A percentile compares a stretch with the other conserved stretches of the same genome.
Conservation (phyloP, 2,888 invertebrate genomes). For the Carabus problematicus region DNA sequence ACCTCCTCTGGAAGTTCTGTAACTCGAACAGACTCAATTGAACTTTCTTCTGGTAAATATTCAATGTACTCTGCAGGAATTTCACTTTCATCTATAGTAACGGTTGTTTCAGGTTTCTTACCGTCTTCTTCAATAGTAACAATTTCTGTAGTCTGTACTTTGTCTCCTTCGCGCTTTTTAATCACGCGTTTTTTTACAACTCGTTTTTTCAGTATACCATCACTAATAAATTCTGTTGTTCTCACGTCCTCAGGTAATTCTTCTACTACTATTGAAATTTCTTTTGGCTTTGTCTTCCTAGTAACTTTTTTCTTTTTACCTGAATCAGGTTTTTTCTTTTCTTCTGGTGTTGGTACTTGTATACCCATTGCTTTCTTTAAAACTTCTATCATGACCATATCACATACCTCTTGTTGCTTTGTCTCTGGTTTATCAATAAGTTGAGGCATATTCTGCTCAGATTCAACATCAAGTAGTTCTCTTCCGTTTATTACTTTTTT, state of each 20-base stretch:
- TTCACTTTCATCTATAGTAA: slow-evolving; percentile 54
- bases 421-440: slow-evolving; percentile 45
- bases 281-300: slow-evolving; percentile 44
- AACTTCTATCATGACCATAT: slow-evolving; percentile 35
- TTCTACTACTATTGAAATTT: slow-evolving; percentile 44
- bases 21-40: slow-evolving; percentile 38
- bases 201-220: slow-evolving; percentile 50
- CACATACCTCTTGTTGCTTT: slow-evolving; percentile 47
- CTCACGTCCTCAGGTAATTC: slow-evolving; percentile 55
- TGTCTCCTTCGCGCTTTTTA: slow-evolving; percentile 52
- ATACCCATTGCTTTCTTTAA: slow-evolving; percentile 44
- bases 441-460: slow-evolving; percentile 53
- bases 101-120: slow-evolving; percentile 55
- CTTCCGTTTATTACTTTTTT: slow-evolving; percentile 38
- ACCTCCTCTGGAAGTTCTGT: slow-evolving; percentile 54
- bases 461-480: slow-evolving; percentile 34
- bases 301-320: slow-evolving; percentile 29
- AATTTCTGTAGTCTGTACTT: slow-evolving; percentile 54
- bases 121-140: slow-evolving; percentile 55
- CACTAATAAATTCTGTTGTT: slow-evolving; percentile 50
- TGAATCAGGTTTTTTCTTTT: slow-evolving; percentile 34
- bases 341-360: slow-evolving; percentile 20
- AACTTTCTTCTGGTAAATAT: slow-evolving; percentile 19
- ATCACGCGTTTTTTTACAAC: slow-evolving; percentile 53
- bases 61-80: slow-evolving; percentile 39